Evolutionary conservation across 2,113 vertebrate genomes (phyloP), one percentile per base, ranked within the genome.

Genomic region (Paralichthys olivaceus): DNA sequence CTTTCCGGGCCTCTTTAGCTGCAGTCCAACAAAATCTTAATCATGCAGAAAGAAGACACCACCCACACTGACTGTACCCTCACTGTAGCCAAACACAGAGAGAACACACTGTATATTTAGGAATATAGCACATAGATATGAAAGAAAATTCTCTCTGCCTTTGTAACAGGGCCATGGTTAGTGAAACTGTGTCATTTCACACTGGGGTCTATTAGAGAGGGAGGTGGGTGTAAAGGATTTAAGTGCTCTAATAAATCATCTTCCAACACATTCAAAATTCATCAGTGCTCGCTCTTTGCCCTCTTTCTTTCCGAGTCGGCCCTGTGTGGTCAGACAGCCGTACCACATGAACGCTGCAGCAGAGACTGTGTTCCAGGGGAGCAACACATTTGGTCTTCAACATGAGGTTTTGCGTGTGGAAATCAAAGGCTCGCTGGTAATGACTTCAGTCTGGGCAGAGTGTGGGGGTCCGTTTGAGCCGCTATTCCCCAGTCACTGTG

Each of bases 241-340:
- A 88, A 92, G 89, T 84, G 75, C 85, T 79, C 69, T 87, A 88
- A 90, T 92, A 92, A 92, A 90, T 93, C 80, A 88, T 81, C 77
- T 84, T 84, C 34, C 80, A 83, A 67, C 85, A 85, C 84, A 83
- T 90, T 88, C 62, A 85, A 86, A 91, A 91, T 88, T 81, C 87
- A 89, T 90, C 86, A 90, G 81, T 67, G 85, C 84, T 69, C 75
- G 82, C 77, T 84, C 79, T 90, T 90, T 91, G 77, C 80, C 84
- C 82, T 81, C 63, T 70, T 64, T 80, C 66, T 75, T 84, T 68
- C 72, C 23, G 43, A 77, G 49, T 66, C 2, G 22, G 67, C 55
- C n/a, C 56, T 73, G 69, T 43, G 57, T 75, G 78, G 86, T 83
- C 71, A 75, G 71, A 79, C 73, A 79, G 72, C 54, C 71, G 15